phyloP scores from a whole-genome alignment of 2,888 invertebrate genomes.

The Sinodicranocentrus sp. region DNA sequence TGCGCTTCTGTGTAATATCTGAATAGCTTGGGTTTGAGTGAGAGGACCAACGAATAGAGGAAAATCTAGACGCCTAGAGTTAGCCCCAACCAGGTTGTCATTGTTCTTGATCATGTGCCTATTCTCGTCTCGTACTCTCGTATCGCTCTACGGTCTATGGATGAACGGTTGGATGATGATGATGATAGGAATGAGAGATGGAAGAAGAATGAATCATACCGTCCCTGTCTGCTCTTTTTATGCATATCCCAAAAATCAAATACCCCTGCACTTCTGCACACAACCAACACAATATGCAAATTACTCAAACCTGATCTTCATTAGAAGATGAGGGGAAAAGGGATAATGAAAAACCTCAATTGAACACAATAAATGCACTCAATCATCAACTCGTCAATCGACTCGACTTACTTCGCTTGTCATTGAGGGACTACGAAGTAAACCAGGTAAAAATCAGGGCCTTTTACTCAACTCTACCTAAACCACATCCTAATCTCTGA shows the following conservation, averaged over 20 bases:
- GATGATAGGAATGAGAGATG: slow-evolving; percentile 1
- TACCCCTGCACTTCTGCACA: not conserved
- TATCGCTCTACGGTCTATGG: no score
- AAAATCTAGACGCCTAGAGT: slow-evolving; percentile 1
- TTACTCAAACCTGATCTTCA: slow-evolving; percentile 58
- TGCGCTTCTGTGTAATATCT: slow-evolving; percentile 1
- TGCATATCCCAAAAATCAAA: no score
- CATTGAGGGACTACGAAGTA: slow-evolving; percentile 28
- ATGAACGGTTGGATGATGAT: slow-evolving; percentile 14
- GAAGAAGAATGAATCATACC: no score
- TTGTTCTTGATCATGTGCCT: slow-evolving; percentile 3
- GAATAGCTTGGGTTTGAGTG: no score
- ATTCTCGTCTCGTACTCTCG: not conserved
- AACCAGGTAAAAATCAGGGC: slow-evolving; percentile 51
- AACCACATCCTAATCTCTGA: not conserved
- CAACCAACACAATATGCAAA: slow-evolving; percentile 62
- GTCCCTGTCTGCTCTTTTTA: no score
- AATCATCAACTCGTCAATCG: slow-evolving; percentile 41
- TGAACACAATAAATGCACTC: slow-evolving; percentile 11
- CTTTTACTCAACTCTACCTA: not conserved
- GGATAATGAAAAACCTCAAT: slow-evolving; percentile 35
- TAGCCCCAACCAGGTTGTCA: not conserved
- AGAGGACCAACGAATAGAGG: not conserved
- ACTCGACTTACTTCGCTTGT: slow-evolving; percentile 30
- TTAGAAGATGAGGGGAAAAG: slow-evolving; percentile 10